Evolutionary conservation across 2,888 invertebrate species (phyloP), one percentile per base, ranked within the genome.

Genomic region (Scaptomyza cyrtandrae): DNA sequence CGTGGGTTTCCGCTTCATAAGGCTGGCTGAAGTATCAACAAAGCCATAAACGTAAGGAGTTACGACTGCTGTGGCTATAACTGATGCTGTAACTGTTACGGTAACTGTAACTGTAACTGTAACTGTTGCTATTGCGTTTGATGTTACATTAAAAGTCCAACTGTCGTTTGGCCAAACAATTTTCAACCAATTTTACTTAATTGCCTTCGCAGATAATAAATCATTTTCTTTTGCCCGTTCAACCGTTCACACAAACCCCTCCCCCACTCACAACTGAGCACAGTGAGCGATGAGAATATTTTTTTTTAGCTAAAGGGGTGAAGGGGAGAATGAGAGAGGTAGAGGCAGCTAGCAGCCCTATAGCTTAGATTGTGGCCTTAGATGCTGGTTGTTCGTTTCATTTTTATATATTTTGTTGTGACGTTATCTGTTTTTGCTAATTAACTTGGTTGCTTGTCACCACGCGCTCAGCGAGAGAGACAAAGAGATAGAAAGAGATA

Each of bases 401-500:
- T 75, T 75, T 74, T 64, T 58, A 19, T 65, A 43, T 45, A 58
- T 59, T 70, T 80, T 78, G 64, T 69, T 85, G 79, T 64, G 80
- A 85, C 79, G 79, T 71, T 80, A 80, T 80, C 79, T 85, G 80
- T 71, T 85, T 78, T 85, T 79, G 85, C 79, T 80, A 85, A 85
- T 80, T 80, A 80, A 82, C 86, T 85, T 85, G 82, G 72, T 71
- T 85, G 81, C 64, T 63, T 78, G 64, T 72, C 78, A 56, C 81
- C 59, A 61, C 58, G 48, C 58, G 41, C 33, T 3, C 11, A 46
- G 45, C 54, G 14, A 24, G 60, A 41, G 50, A 43, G 14, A 37
- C 13, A 50, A 7, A 37, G 13, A 29, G 39, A 60, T 50, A 10
- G 16, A 52, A 14, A 55, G 35, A n/a, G 43, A 44, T 27, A 37